phyloP scores from a whole-genome alignment of 2,797 vertebrate species.

The Enteromius radiatus region DNA sequence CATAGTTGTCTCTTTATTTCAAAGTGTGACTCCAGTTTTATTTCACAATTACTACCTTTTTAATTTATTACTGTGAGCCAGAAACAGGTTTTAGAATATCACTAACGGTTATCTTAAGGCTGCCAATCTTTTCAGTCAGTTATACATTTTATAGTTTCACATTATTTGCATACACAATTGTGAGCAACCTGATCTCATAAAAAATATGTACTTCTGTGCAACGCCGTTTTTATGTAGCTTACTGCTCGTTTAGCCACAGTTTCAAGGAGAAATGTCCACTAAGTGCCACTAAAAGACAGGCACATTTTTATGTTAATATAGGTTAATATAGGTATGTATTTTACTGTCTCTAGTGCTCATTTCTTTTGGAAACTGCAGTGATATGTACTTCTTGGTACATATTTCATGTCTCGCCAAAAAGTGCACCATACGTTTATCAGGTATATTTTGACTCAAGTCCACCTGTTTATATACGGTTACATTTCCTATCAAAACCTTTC shows the following conservation, averaged over 20 bases:
- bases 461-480: background rate
- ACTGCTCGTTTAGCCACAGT: no score
- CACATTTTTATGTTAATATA: no score
- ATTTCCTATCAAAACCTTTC: background rate
- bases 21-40: background rate
- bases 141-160: background rate
- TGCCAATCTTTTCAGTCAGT: background rate
- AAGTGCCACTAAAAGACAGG: no score
- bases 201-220: no score
- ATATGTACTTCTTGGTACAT: no score
- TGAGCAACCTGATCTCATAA: background rate
- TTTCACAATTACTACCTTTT: background rate
- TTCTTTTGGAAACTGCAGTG: no score
- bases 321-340: no score
- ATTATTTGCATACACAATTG: background rate
- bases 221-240: no score
- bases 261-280: no score
- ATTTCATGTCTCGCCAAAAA: no score
- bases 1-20: background rate
- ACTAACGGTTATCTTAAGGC: background rate
- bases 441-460: background rate
- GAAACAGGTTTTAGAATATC: background rate
- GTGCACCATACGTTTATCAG: no score
- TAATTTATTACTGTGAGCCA: background rate
- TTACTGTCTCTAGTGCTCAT: no score